Base-by-base conservation (phyloP, 2,888 invertebrate genomes). In the Drosophila prostipennis region DNA sequence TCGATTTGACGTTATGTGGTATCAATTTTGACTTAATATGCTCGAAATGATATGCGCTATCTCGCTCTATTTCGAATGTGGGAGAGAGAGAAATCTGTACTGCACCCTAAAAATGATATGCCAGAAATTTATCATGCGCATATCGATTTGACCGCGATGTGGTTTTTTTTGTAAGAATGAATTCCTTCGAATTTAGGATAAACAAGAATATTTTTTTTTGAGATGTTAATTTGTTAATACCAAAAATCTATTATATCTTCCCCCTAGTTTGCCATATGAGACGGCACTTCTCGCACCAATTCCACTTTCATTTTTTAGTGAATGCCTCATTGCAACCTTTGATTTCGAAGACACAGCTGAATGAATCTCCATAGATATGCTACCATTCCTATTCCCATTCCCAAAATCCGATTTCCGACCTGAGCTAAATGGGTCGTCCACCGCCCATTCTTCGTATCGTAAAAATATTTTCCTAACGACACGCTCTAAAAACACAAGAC, bases 381-480 rank as follows among this genome's bases (percentile, higher is more conserved):
- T 51, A 36, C 8, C 37, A 49, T 32, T 60, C 37, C 34, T 56
- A 34, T 63, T 63, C 43, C 49, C 40, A 37, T 7, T 14, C 51
- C 42, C 64, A 29, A 19, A 37, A 37, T 64, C 64, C 56, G 78
- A 76, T 78, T 80, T 70, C 78, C 87, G 76, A 81, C 87, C 87
- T 81, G 87, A 86, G 78, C 71, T 72, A 80, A 83, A 83, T 80
- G 83, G 80, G 80, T 80, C 80, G 79, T 63, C 76, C 76, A 51
- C 55, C 64, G 40, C 69, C 71, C 72, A 53, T 69, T 72, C 54
- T 37, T 23, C 36, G 61, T 63, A 73, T 58, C 72, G 82, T 89
- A 87, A 84, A 84, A 84, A 84, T 89, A 84, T 87, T 89, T 84
- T 81, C 72, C 72, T 67, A 83, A 84, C 77, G 83, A 80, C 70